Evolutionary conservation across 2,113 vertebrate species (phyloP).

Genomic region (Tichodroma muraria): DNA sequence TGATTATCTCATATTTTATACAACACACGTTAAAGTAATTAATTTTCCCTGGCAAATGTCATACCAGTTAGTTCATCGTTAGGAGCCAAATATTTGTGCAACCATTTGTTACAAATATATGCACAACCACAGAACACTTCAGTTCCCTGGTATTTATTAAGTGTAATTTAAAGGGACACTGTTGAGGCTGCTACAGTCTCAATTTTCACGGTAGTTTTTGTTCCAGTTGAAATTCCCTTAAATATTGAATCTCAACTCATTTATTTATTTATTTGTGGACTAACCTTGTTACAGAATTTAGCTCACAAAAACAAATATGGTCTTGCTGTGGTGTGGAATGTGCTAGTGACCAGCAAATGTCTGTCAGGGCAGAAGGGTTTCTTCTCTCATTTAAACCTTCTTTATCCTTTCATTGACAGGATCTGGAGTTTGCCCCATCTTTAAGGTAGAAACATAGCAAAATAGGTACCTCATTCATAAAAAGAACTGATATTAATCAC

Average conservation of each 20-base stretch:
- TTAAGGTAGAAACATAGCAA: neutral
- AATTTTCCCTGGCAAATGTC: slow-evolving; percentile 74
- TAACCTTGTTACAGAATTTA: neutral
- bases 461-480: neutral
- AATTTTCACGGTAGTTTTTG: neutral
- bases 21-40: slow-evolving; percentile 73
- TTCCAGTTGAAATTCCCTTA: neutral
- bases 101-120: slow-evolving; percentile 70
- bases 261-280: neutral
- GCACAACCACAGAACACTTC: slow-evolving; percentile 66
- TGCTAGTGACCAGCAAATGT: neutral
- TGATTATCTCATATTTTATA: slow-evolving; percentile 71
- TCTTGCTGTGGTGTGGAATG: neutral
- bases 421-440: neutral
- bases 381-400: neutral
- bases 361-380: neutral
- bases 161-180: slow-evolving; percentile 66
- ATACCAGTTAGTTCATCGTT: slow-evolving; percentile 70
- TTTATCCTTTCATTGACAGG: neutral
- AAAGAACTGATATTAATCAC: neutral
- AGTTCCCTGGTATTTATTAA: slow-evolving; percentile 54
- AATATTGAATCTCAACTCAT: neutral
- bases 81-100: slow-evolving; percentile 76
- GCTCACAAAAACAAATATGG: neutral
- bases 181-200: neutral